These are phyloP conservation scores for Torymus tubicola DNA, from an alignment of 2,888 invertebrate genomes.

Conservation along the genomic window DNA sequence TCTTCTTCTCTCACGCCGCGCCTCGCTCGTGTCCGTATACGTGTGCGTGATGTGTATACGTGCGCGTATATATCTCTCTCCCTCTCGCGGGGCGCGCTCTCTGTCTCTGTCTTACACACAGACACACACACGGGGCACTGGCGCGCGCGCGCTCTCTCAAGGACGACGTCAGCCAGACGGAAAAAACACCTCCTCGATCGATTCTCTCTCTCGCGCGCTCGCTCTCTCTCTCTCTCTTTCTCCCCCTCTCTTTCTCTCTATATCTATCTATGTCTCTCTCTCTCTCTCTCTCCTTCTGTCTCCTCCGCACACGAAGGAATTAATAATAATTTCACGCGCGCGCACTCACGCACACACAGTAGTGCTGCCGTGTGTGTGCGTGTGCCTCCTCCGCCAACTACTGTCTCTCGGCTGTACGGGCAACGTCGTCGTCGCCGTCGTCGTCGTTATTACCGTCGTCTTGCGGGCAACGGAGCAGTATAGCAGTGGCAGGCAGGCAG, in stretches of 20 bases:
- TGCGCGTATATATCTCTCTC: background rate
- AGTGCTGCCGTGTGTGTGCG: no score
- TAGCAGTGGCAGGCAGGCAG: no score
- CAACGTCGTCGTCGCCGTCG: no score
- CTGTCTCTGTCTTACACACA: no score
- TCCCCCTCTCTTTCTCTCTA: background rate
- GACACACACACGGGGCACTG: no score
- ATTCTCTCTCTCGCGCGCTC: constrained; percentile 69
- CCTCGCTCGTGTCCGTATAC: background rate
- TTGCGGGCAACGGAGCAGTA: no score
- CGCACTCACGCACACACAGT: background rate
- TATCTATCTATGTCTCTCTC: no score
- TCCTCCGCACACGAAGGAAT: background rate
- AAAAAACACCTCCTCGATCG: constrained; percentile 43
- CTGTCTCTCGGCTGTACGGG: no score
- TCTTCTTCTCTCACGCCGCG: background rate
- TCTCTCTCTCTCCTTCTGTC: background rate
- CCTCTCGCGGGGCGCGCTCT: background rate
- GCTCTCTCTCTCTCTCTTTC: background rate
- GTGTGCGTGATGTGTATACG: no score
- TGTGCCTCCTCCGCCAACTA: no score
- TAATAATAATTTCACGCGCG: background rate
- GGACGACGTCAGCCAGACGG: constrained; percentile 41
- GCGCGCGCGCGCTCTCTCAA: constrained; percentile 1
- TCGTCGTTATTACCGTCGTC: no score